A percentile compares a stretch with the other conserved stretches of the same genome.
Conservation (phyloP, 2,113 vertebrate species). For the Uropsilus gracilis region DNA sequence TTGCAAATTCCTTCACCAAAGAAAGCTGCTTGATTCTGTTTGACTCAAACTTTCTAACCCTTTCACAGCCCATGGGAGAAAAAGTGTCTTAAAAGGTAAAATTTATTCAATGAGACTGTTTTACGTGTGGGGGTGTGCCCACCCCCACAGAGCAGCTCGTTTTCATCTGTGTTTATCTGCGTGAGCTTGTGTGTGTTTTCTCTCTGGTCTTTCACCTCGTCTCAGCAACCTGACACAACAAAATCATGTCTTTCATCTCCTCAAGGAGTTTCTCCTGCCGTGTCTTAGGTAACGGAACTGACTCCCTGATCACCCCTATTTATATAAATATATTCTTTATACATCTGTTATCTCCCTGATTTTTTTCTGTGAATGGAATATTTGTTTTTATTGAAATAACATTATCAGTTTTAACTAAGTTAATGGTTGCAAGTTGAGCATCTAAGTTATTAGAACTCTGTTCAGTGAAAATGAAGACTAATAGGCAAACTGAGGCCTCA, state of each 20-base stretch:
- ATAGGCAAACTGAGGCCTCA: too few relatives aligned
- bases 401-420: not conserved
- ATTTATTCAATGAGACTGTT: not conserved
- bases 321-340: not conserved
- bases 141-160: not conserved
- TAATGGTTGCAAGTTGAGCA: not conserved
- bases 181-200: not conserved
- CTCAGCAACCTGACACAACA: too few relatives aligned
- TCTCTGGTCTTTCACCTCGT: not conserved
- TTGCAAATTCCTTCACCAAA: not conserved
- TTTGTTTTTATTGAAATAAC: not conserved
- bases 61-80: not conserved
- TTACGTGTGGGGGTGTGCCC: too few relatives aligned
- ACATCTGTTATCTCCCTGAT: not conserved
- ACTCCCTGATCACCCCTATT: not conserved
- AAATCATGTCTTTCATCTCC: not conserved
- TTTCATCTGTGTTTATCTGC: not conserved
- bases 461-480: not conserved
- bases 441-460: not conserved
- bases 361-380: too few relatives aligned
- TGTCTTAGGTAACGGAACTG: accelerated
- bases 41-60: not conserved
- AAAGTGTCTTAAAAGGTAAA: not conserved
- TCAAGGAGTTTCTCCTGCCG: not conserved
- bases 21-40: not conserved